These are phyloP conservation scores for Antheraea pernyi DNA, from an alignment of 1,140 invertebrate genomes.

Conservation along the genomic window DNA sequence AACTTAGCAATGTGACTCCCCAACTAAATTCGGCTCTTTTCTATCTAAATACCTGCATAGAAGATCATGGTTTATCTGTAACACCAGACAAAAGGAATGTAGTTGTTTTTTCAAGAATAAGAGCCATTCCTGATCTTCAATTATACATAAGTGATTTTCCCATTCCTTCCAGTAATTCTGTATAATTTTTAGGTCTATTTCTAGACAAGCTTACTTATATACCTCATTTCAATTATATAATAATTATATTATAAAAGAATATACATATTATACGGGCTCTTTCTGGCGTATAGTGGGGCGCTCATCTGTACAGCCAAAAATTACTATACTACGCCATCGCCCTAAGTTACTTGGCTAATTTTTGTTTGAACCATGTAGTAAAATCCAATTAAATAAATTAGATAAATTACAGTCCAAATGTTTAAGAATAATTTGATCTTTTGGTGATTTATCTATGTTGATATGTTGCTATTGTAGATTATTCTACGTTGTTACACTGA, in stretches of 20 bases:
- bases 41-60: no score
- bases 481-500: no score
- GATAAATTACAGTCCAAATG: constrained; percentile 26
- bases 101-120: no score
- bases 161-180: no score
- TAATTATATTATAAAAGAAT: constrained; percentile 22
- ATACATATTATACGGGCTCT: constrained; percentile 28
- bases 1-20: no score
- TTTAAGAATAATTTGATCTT: neutral
- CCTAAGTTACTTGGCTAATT: constrained; percentile 25
- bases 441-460: no score
- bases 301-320: constrained; percentile 29
- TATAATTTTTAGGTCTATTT: constrained; percentile 28
- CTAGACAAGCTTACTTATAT: constrained; percentile 25
- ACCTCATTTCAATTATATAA: constrained; percentile 24
- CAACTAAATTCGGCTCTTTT: no score
- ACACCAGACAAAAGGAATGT: no score
- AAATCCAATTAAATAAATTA: constrained; percentile 13
- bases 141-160: no score
- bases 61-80: no score
- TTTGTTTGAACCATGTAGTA: constrained; percentile 23
- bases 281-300: constrained; percentile 30
- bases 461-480: no score
- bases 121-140: no score
- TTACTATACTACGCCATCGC: constrained; percentile 30